Evolutionary conservation across 2,888 invertebrate species (phyloP).

Genomic region (Caenorhabditis sp.): DNA sequence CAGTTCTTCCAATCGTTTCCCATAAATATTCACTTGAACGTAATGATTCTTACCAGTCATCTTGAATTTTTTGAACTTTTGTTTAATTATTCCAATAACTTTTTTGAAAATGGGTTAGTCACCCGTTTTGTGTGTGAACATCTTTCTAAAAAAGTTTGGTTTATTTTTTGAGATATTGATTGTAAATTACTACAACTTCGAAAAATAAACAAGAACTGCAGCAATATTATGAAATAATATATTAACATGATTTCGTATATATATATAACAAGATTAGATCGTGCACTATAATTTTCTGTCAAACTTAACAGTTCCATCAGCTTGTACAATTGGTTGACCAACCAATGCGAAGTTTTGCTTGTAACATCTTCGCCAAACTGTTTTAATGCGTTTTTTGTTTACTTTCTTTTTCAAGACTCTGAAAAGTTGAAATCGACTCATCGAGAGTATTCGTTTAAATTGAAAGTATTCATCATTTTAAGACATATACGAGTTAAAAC

Average conservation of each 20-base stretch:
- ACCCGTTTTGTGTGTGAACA: too few relatives aligned
- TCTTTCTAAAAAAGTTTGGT: too few relatives aligned
- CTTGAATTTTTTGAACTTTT: not conserved
- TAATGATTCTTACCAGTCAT: not conserved
- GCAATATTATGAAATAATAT: too few relatives aligned
- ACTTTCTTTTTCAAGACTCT: not conserved
- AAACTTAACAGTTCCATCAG: not conserved
- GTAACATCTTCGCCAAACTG: not conserved
- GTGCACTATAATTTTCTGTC: not conserved
- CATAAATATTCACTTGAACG: constrained; percentile 2
- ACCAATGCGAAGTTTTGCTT: not conserved
- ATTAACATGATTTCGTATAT: not conserved
- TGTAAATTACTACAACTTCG: too few relatives aligned
- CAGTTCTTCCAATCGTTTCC: not conserved
- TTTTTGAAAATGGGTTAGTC: too few relatives aligned
- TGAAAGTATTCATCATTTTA: too few relatives aligned
- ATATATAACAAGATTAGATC: not conserved
- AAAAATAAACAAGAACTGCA: too few relatives aligned
- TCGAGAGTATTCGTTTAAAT: too few relatives aligned
- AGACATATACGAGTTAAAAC: too few relatives aligned
- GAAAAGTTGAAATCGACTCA: too few relatives aligned
- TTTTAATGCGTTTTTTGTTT: too few relatives aligned
- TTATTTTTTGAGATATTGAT: too few relatives aligned
- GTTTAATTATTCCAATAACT: not conserved
- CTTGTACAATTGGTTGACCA: not conserved